phyloP scores from a whole-genome alignment of 1,140 invertebrate genomes.

The Onthophagus taurus region DNA sequence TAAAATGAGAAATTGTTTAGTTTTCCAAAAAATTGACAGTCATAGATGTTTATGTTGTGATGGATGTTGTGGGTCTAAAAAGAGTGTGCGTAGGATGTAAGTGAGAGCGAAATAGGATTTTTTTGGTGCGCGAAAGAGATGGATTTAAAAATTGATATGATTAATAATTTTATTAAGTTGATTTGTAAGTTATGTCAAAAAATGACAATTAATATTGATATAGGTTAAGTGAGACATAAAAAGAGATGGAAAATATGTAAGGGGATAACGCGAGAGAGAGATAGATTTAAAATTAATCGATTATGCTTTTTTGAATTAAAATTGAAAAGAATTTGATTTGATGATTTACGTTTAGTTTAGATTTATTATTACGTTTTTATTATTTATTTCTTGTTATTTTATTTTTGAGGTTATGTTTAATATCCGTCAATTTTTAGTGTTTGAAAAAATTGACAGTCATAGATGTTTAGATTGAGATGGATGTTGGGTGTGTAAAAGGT shows the following conservation, averaged over 20 bases:
- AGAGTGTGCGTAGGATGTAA: background rate
- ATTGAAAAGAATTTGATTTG: too few relatives aligned
- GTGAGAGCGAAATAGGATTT: background rate
- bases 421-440: background rate
- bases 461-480: background rate
- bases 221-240: too few relatives aligned
- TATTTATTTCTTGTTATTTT: too few relatives aligned
- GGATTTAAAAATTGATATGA: background rate
- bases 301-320: too few relatives aligned
- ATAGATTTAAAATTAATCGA: too few relatives aligned
- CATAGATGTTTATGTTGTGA: background rate
- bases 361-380: too few relatives aligned
- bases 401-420: too few relatives aligned
- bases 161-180: background rate
- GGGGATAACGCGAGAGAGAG: too few relatives aligned
- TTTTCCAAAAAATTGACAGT: background rate
- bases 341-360: too few relatives aligned
- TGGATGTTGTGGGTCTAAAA: background rate
- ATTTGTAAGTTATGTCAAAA: too few relatives aligned
- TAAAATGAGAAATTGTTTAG: background rate
- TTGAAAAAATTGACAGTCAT: background rate
- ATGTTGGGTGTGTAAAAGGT: conserved; percentile 1
- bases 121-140: background rate
- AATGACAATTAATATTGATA: too few relatives aligned
- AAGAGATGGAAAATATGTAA: too few relatives aligned